Percentiles rank a stretch among this genome's conserved stretches.
Evolutionary conservation across 2,888 invertebrate genomes (phyloP).

Genomic region (Tortricodes alternella): DNA sequence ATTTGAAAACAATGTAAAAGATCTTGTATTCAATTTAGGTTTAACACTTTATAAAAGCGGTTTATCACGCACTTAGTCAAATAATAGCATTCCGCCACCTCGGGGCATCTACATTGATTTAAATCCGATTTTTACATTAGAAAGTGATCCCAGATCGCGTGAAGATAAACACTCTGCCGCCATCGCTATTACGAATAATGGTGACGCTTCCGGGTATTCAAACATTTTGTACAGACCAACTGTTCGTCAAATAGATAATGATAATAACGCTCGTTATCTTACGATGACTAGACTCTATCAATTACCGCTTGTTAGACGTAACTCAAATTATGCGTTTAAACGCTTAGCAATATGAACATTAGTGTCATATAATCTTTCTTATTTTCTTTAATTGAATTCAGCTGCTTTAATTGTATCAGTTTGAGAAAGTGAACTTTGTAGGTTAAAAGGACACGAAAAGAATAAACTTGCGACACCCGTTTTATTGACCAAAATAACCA

Average conservation of each 20-base stretch:
- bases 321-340: conserved; percentile 41
- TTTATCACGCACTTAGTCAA: conserved; percentile 6
- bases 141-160: conserved; percentile 51
- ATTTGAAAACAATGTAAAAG: too few relatives aligned
- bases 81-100: conserved; percentile 11
- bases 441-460: conserved; percentile 34
- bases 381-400: conserved; percentile 16
- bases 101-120: conserved; percentile 41
- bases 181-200: conserved; percentile 38
- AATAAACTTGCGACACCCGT: conserved; percentile 21
- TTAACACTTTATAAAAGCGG: not conserved
- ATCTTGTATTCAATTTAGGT: too few relatives aligned
- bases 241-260: conserved; percentile 40
- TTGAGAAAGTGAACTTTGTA: conserved; percentile 27
- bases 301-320: conserved; percentile 47
- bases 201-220: conserved; percentile 53
- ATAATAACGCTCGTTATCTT: conserved; percentile 49
- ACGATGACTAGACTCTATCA: conserved; percentile 42
- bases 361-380: conserved; percentile 1
- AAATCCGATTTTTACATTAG: conserved; percentile 47
- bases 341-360: conserved; percentile 8
- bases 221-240: conserved; percentile 43
- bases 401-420: not conserved
- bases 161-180: conserved; percentile 43
- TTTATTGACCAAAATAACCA: conserved; percentile 26